Evolutionary conservation across 2,113 vertebrate species (phyloP), one percentile per base, ranked within the genome.

Genomic region (Crotophaga sulcirostris): DNA sequence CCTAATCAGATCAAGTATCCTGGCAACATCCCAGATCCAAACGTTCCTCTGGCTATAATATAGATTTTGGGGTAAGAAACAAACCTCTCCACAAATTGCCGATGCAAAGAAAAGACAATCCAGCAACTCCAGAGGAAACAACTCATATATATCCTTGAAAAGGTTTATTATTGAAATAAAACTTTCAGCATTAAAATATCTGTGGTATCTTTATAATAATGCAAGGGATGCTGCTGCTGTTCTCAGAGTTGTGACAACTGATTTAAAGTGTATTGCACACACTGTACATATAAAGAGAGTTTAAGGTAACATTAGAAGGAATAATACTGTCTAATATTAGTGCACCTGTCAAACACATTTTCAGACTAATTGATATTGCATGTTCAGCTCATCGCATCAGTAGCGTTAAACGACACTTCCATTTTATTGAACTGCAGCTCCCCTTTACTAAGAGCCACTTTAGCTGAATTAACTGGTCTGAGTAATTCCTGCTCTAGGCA

Each of bases 401-500:
- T 52, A 40, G 89, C 4, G 5, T 84, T 87, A 87, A 68, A 84
- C n/a, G 69, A 15, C 29, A 7, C 12, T 84, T 81, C 80, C 21
- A 55, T 63, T 81, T 74, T 58, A 55, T 20, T 56, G 56, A 92
- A 54, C 42, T 56, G 34, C 40, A 87, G 42, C 33, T 87, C 44
- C 49, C 20, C 19, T 76, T 77, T 42, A 45, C 72, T 93, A 85
- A 94, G 83, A 93, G 79, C 72, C 34, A 80, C 45, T 87, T 88
- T 10, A 95, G 64, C 73, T 84, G 59, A 90, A 70, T n/a, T 51
- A 52, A 90, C 55, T 29, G 25, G 23, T 45, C 36, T 66, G 55
- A 87, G n/a, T 42, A 78, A 93, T 56, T 81, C 76, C 83, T 87
- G 56, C 52, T 78, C 76, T 29, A 80, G 93, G 89, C 91, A 93